These are phyloP conservation scores for Nebria ingens DNA, from an alignment of 1,140 invertebrate species.

Conservation along the genomic window DNA sequence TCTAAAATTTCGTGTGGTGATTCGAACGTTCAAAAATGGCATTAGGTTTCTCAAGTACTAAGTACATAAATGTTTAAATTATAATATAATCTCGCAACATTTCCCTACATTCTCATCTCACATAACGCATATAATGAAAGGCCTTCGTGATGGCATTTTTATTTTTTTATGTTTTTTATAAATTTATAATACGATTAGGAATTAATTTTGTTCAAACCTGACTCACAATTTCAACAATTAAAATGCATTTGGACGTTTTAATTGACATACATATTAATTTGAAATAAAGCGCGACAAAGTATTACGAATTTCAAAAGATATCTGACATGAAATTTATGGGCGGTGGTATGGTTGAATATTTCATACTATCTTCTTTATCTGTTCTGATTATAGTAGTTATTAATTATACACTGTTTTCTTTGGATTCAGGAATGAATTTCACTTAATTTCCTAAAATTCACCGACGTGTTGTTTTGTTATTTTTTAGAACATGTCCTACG, in stretches of 20 bases:
- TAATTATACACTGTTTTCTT: background rate
- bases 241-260: constrained; percentile 25
- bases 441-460: constrained; percentile 2
- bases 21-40: background rate
- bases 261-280: constrained; percentile 28
- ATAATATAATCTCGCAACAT: constrained; percentile 3
- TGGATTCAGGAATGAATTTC: constrained; percentile 4
- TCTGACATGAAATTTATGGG: background rate
- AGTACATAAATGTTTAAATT: constrained; percentile 6
- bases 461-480: background rate
- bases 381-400: background rate
- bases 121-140: constrained; percentile 1
- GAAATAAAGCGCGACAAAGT: background rate
- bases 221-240: constrained; percentile 9
- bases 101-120: background rate
- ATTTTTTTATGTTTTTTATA: no score
- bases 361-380: background rate
- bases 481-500: constrained; percentile 3
- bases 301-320: background rate
- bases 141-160: constrained; percentile 8
- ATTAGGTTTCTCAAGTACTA: background rate
- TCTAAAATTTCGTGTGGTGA: constrained; percentile 3
- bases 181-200: constrained; percentile 9
- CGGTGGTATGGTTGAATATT: background rate
- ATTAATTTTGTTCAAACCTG: constrained; percentile 8